Evolutionary conservation across 2,113 vertebrate genomes (phyloP), one percentile per base, ranked within the genome.

Genomic region (Lophius piscatorius): DNA sequence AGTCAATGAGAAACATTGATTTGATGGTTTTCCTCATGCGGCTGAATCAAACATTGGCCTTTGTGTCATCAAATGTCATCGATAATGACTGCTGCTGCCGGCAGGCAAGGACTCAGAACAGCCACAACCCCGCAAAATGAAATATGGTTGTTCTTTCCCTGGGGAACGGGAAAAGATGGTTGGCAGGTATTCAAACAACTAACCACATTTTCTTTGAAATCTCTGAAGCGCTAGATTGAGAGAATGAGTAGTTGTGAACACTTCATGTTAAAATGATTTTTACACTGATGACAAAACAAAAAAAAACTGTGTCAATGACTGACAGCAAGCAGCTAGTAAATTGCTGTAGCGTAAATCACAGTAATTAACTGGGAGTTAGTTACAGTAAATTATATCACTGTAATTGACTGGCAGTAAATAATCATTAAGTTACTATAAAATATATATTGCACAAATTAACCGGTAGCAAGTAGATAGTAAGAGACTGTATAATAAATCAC

Each of bases 21-120:
- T 65, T 78, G 36, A 78, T 61, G 45, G 11, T 36, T 64, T 58
- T 28, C 72, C 48, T 45, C 41, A 21, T 38, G 42, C 48, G 54
- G 9, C 13, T 36, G 18, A 49, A 64, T 74, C 50, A 66, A 48
- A 63, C 62, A 36, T 24, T 71, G 55, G 55, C 76, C 76, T 72
- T 55, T 74, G 58, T 63, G 57, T 63, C 54, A 22, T 67, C 28
- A 65, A 63, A 78, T 63, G 64, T 21, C 55, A 76, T 44, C 71
- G 44, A 31, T 29, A 73, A 74, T 46, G 64, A 63, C 40, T 54
- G 38, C 63, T 41, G 60, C 20, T 14, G 50, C 26, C 31, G 46
- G 44, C 21, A 29, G 55, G 26, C 5, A 11, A 56, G 50, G 56
- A 59, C 36, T 54, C 48, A 22, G 44, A 70, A 63, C 42, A 66